These are phyloP conservation scores for Caracal caracal DNA, from an alignment of 2,113 vertebrate species.

Conservation along the genomic window DNA sequence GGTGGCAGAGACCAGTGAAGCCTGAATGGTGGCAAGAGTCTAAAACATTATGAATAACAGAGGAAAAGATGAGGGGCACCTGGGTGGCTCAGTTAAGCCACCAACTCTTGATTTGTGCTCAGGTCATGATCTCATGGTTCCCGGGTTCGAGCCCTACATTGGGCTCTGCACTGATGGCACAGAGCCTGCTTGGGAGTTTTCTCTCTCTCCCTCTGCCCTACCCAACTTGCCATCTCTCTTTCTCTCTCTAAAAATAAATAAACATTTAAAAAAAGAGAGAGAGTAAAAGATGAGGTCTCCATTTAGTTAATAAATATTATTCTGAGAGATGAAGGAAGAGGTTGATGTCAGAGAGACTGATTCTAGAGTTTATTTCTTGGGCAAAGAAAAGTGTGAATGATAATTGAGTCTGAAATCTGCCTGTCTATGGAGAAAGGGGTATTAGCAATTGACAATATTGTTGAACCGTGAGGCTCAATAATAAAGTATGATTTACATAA, in stretches of 20 bases:
- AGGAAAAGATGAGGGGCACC: neutral
- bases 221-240: too few species aligned
- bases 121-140: too few species aligned
- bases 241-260: too few species aligned
- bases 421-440: neutral
- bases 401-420: neutral
- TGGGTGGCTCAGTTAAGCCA: too few species aligned
- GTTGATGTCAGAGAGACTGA: neutral
- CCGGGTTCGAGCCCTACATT: too few species aligned
- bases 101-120: too few species aligned
- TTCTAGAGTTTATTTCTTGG: neutral
- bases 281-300: neutral
- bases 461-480: neutral
- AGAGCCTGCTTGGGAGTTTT: too few species aligned
- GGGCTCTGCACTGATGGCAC: too few species aligned
- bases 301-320: neutral
- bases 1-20: neutral
- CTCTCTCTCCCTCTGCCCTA: too few species aligned
- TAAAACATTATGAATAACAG: neutral
- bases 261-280: neutral
- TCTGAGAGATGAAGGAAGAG: neutral
- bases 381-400: neutral
- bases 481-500: neutral
- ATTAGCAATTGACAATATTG: neutral
- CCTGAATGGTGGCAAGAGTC: neutral